These are phyloP conservation scores for Ophion obscuratus DNA, from an alignment of 2,888 invertebrate genomes.

Conservation along the genomic window DNA sequence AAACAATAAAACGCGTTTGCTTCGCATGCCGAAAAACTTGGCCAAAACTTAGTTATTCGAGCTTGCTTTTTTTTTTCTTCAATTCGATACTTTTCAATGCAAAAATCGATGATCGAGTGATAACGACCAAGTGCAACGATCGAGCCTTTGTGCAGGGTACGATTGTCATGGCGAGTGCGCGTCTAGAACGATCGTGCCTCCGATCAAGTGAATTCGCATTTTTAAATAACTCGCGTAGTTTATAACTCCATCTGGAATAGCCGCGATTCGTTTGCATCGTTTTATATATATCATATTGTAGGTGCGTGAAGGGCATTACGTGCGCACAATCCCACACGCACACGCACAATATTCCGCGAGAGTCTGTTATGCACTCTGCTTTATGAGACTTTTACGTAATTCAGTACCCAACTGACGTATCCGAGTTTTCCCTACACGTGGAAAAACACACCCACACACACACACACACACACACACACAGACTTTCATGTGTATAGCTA, in stretches of 20 bases:
- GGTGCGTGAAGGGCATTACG: constrained; percentile 46
- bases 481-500: neutral
- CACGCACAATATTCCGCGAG: neutral
- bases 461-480: neutral
- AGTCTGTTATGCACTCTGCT: constrained; percentile 7
- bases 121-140: too few species aligned
- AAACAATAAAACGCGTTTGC: neutral
- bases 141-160: neutral
- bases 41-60: too few species aligned
- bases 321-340: neutral
- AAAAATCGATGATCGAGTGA: too few species aligned
- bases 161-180: neutral
- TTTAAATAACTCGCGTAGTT: neutral
- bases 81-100: too few species aligned
- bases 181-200: neutral
- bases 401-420: constrained; percentile 10
- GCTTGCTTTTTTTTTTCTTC: too few species aligned
- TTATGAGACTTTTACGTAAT: constrained; percentile 49
- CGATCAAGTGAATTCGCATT: constrained; percentile 8
- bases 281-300: constrained; percentile 10
- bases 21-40: neutral
- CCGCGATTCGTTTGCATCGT: neutral
- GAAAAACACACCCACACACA: neutral
- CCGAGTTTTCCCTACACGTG: neutral
- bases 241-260: neutral